Conservation (phyloP, 2,113 vertebrate genomes). For the Zosterops lateralis region DNA sequence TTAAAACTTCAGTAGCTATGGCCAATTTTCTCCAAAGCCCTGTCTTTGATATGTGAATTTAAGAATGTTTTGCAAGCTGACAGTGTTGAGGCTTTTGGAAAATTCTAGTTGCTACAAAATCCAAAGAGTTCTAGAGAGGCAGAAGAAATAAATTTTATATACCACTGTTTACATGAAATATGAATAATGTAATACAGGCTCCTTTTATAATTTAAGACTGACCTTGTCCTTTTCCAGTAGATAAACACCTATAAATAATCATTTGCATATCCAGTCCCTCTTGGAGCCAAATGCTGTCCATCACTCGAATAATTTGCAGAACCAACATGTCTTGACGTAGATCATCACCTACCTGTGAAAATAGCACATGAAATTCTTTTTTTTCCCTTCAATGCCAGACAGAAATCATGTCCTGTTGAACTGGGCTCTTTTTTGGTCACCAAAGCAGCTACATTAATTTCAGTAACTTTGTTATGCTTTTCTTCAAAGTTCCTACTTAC, state of each 20-base stretch:
- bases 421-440: neutral
- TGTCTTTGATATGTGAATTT: neutral
- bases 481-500: neutral
- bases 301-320: slow-evolving; percentile 64
- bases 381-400: neutral
- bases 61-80: neutral
- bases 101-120: neutral
- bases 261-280: slow-evolving; percentile 70
- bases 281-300: slow-evolving; percentile 68
- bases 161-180: neutral
- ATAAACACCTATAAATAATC: slow-evolving; percentile 66
- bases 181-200: neutral
- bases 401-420: neutral
- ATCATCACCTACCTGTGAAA: slow-evolving; percentile 63
- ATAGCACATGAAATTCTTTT: neutral
- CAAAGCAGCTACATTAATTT: neutral
- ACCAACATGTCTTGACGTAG: slow-evolving; percentile 68
- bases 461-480: neutral
- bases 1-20: neutral
- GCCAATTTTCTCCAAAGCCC: neutral
- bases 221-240: slow-evolving; percentile 69
- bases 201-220: neutral
- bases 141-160: neutral
- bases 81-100: neutral
- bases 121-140: neutral